A percentile compares a stretch with the other conserved stretches of the same genome.
phyloP scores from a whole-genome alignment of 2,888 invertebrate species.

The Helobdella robusta region DNA sequence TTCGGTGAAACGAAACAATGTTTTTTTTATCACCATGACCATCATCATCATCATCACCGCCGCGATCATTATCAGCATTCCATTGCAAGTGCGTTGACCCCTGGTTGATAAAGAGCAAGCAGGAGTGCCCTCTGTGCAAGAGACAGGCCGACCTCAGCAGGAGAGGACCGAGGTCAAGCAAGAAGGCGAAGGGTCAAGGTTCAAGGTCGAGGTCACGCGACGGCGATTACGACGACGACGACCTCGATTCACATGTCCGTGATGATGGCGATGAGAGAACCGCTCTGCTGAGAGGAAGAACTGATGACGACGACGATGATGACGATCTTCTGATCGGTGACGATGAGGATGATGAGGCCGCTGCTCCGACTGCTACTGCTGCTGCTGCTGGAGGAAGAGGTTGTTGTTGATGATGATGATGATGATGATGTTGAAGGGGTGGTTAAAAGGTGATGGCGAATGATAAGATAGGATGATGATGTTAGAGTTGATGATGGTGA shows the following conservation, averaged over 20 bases:
- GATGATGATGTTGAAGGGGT: no score
- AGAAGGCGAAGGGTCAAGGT: no score
- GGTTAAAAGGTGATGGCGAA: no score
- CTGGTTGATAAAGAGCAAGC: conserved; percentile 19
- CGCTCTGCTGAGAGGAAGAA: neutral
- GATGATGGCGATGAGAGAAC: conserved; percentile 20
- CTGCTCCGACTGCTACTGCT: no score
- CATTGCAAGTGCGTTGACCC: conserved; percentile 23
- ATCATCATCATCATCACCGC: neutral
- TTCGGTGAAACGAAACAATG: conserved; percentile 4
- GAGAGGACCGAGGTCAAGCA: no score
- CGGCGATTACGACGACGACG: conserved; percentile 11
- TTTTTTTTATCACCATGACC: neutral
- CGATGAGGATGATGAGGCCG: no score
- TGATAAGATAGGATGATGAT: no score
- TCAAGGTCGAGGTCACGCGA: neutral
- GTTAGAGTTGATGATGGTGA: no score
- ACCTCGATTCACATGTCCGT: neutral
- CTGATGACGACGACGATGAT: conserved; percentile 16
- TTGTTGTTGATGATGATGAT: no score
- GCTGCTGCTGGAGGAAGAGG: no score
- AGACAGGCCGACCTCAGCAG: conserved; percentile 23
- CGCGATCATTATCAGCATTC: neutral
- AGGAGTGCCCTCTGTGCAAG: conserved; percentile 21
- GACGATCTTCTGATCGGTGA: neutral